These are phyloP conservation scores for Phocides pigmalion DNA, from an alignment of 1,140 invertebrate genomes.

Conservation along the genomic window DNA sequence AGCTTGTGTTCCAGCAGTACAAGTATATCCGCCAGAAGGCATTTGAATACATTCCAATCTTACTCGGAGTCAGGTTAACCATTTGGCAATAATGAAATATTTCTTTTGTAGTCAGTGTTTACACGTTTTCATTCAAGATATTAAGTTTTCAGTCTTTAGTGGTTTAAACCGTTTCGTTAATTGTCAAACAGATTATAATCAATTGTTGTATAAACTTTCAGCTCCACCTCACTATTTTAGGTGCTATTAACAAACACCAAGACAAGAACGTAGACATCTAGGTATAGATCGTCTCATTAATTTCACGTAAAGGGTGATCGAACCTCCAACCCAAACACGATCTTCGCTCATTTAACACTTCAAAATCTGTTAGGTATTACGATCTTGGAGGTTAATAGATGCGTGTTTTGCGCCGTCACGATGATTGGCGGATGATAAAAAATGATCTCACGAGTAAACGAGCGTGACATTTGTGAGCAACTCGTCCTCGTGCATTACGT, in stretches of 20 bases:
- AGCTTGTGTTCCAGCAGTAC: slow-evolving; percentile 4
- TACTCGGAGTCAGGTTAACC: neutral
- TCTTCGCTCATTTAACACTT: neutral
- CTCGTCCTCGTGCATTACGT: neutral
- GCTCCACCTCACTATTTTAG: no score
- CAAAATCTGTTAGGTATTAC: neutral
- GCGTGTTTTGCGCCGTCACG: slow-evolving; percentile 5
- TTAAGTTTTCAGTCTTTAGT: neutral
- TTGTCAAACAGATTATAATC: no score
- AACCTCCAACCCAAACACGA: neutral
- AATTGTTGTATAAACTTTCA: no score
- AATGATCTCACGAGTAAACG: slow-evolving; percentile 13
- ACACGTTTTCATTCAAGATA: neutral
- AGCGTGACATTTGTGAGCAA: slow-evolving; percentile 13
- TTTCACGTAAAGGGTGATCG: no score
- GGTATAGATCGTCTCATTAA: neutral
- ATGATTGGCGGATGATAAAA: slow-evolving; percentile 22
- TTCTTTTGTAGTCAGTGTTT: neutral
- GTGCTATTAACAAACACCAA: no score
- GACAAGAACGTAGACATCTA: no score
- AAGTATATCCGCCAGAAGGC: slow-evolving; percentile 3
- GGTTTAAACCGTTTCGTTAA: neutral
- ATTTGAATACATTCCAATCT: neutral
- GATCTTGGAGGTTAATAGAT: slow-evolving; percentile 1
- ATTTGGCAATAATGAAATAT: neutral